A percentile compares a stretch with the other conserved stretches of the same genome.
phyloP scores from a whole-genome alignment of 2,888 invertebrate species.

The Papilio elwesi region DNA sequence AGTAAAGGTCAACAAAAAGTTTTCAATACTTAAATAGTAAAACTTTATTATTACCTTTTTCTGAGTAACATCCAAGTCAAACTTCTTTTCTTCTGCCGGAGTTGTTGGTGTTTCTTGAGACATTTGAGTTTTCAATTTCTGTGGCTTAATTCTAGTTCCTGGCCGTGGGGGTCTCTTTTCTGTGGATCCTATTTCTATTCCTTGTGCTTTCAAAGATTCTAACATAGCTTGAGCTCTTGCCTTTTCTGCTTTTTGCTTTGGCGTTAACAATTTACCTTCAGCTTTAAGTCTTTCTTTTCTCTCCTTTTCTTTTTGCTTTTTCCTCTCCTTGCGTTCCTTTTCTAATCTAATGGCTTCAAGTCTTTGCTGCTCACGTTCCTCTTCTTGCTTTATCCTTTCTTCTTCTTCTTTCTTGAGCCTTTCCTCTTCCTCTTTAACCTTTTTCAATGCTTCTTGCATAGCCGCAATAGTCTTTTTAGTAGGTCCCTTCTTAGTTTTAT shows the following conservation, averaged over 20 bases:
- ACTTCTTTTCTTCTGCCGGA: slow-evolving; percentile 76
- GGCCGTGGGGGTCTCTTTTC: slow-evolving; percentile 85
- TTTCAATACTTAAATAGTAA: slow-evolving; percentile 8
- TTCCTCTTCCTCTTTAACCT: slow-evolving; percentile 95
- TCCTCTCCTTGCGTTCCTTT: slow-evolving; percentile 93
- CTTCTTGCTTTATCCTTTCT: slow-evolving; percentile 89
- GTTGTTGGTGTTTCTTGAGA: slow-evolving; percentile 83
- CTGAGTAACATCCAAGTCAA: slow-evolving; percentile 81
- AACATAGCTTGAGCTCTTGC: slow-evolving; percentile 95
- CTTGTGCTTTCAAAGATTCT: slow-evolving; percentile 94
- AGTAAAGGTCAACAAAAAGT: no score
- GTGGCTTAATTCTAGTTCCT: slow-evolving; percentile 90
- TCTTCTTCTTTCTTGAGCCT: slow-evolving; percentile 89
- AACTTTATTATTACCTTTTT: slow-evolving; percentile 64
- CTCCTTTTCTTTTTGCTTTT: slow-evolving; percentile 96
- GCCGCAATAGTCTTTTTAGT: slow-evolving; percentile 94
- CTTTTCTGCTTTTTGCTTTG: slow-evolving; percentile 96
- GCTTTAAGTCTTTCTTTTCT: slow-evolving; percentile 96
- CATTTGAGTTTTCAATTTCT: slow-evolving; percentile 87
- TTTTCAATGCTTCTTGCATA: slow-evolving; percentile 96
- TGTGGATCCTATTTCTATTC: slow-evolving; percentile 90
- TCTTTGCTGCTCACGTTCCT: slow-evolving; percentile 89
- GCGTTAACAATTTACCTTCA: slow-evolving; percentile 97
- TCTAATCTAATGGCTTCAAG: slow-evolving; percentile 91
- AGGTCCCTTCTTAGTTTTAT: slow-evolving; percentile 87